A percentile compares a stretch with the other conserved stretches of the same genome.
Conservation (phyloP, 2,888 invertebrate genomes). For the Alcis repandata region DNA sequence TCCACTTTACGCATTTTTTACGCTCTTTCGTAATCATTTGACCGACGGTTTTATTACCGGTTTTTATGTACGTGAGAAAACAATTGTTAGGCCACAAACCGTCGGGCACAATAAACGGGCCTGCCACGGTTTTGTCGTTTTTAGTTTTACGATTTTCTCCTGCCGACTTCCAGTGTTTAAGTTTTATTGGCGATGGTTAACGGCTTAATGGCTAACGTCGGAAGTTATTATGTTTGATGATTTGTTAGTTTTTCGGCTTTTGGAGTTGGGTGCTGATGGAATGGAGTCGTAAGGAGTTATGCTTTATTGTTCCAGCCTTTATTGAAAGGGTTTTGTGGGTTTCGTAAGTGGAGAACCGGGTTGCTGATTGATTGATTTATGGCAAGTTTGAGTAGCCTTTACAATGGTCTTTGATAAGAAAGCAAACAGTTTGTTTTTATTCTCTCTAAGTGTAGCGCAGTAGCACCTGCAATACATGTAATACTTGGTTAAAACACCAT, state of each 20-base stretch:
- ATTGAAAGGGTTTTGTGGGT: constrained; percentile 18
- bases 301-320: constrained; percentile 14
- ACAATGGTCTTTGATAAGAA: neutral
- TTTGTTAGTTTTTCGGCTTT: constrained; percentile 47
- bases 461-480: too few relatives aligned
- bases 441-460: neutral
- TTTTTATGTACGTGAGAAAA: constrained; percentile 77
- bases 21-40: constrained; percentile 56
- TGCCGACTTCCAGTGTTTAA: constrained; percentile 58
- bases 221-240: constrained; percentile 46
- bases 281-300: constrained; percentile 18
- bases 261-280: constrained; percentile 19
- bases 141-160: constrained; percentile 41
- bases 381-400: neutral
- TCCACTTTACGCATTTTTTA: constrained; percentile 55
- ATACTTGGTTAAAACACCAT: too few relatives aligned
- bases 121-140: constrained; percentile 56
- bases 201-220: constrained; percentile 44
- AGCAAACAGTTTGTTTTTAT: neutral
- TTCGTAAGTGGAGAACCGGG: neutral
- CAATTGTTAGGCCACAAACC: constrained; percentile 75
- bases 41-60: constrained; percentile 64
- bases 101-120: constrained; percentile 46
- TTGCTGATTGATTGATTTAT: neutral
- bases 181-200: constrained; percentile 72